Evolutionary conservation across 2,113 vertebrate species (phyloP), one percentile per base, ranked within the genome.

Genomic region (Austrofundulus limnaeus): DNA sequence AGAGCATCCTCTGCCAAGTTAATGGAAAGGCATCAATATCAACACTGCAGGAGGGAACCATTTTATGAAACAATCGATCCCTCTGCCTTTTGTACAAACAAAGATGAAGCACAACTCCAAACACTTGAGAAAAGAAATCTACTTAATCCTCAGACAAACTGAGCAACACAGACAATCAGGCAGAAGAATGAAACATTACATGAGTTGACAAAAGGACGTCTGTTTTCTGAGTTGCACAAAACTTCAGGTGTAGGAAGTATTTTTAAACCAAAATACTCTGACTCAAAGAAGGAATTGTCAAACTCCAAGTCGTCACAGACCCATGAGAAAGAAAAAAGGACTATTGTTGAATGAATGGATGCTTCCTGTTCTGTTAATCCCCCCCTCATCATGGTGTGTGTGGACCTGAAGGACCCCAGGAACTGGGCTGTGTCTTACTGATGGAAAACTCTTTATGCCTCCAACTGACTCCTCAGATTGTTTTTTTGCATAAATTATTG

Each of bases 61-160:
- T 67, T 75, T 75, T 61, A 78, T 75, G 64, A 59, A 51, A 7
- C 7, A 4, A 81, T 83, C 71, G 34, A 85, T 81, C 31, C 14
- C 11, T 0, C n/a, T 48, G 72, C 59, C 25, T 59, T 70, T 59
- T 68, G 65, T 63, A 58, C 48, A 31, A 17, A 45, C 71, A 47
- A 53, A 67, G 39, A 70, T 17, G 48, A 66, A 56, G 51, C 34
- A 3, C 41, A 52, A 60, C 48, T 42, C 17, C 52, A 75, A 68
- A 38, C 54, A 58, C 42, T n/a, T 2, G 7, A 61, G 69, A 17
- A 62, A 47, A 59, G 16, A 7, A 57, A 38, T 43, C 38, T 53
- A 8, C 45, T 62, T 41, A 61, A n/a, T 46, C n/a, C 19, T 45
- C n/a, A n/a, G n/a, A 45, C 16, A 5, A 63, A 59, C 24, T 11